These are phyloP conservation scores for Sebastes minor DNA, from an alignment of 2,797 vertebrate genomes.

Conservation along the genomic window DNA sequence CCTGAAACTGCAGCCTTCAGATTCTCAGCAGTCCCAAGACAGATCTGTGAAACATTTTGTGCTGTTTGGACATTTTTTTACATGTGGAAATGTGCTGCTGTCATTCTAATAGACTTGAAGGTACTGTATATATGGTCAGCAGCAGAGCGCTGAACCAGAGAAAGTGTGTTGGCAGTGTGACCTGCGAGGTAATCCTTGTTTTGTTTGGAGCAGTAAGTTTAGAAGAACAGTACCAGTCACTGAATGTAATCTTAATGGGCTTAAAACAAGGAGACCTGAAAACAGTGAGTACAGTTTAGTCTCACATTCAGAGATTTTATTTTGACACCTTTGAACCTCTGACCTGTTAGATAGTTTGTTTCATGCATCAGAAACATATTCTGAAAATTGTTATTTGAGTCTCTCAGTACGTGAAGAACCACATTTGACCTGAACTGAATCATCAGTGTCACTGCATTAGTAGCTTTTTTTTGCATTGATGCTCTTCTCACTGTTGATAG, in stretches of 20 bases:
- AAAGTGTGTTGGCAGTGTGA: slow-evolving; percentile 38
- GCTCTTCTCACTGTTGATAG: neutral
- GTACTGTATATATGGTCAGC: neutral
- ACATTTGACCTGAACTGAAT: neutral
- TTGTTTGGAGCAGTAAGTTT: slow-evolving; percentile 50
- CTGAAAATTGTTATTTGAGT: neutral
- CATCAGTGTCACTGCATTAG: neutral
- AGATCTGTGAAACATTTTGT: neutral
- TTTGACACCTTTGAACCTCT: slow-evolving; percentile 22
- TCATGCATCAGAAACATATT: neutral
- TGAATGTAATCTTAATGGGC: slow-evolving; percentile 48
- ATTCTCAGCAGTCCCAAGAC: slow-evolving; percentile 10
- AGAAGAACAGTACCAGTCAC: slow-evolving; percentile 56
- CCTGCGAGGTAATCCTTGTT: slow-evolving; percentile 59
- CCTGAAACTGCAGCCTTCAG: slow-evolving; percentile 28
- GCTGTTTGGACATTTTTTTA: slow-evolving; percentile 1
- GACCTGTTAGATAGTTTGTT: slow-evolving; percentile 16
- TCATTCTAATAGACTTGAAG: neutral
- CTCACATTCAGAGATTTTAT: slow-evolving; percentile 28
- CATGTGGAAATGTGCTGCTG: neutral
- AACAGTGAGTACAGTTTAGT: slow-evolving; percentile 34
- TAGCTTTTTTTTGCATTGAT: neutral
- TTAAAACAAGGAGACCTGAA: slow-evolving; percentile 37
- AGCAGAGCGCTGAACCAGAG: neutral
- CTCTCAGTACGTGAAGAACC: neutral